Evolutionary conservation across 1,140 invertebrate genomes (phyloP), one percentile per base, ranked within the genome.

Genomic region (Drosophila tsacasi): DNA sequence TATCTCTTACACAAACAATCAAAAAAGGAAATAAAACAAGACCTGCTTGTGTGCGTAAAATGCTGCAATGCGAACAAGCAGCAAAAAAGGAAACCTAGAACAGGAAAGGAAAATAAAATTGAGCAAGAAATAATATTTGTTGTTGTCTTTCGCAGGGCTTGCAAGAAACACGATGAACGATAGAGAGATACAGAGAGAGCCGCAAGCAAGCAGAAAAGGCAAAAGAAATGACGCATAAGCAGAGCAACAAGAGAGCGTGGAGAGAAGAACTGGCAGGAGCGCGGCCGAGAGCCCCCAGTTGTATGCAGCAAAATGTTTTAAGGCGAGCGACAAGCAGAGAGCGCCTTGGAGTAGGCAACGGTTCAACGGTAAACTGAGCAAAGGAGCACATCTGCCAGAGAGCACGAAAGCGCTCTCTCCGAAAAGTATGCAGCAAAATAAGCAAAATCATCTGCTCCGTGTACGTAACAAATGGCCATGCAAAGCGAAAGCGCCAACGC

Each of bases 61-160:
- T 90, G 84, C 84, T 89, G 84, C 84, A 89, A 81, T 89, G 84
- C 60, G 74, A 84, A 78, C 65, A 68, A 84, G 63, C 58, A 65
- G 79, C 25, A 76, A 49, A 65, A 42, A 76, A 57, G 23, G 30
- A 58, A 76, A 21, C 6, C 32, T 39, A 55, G 55, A 37, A 40
- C 54, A 76, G 39, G 55, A 67, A 66, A 46, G 47, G 39, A 71
- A 76, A 76, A 76, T 77, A 77, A 77, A 77, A 73, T 60, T 79
- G 76, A 64, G 67, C 67, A 83, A 59, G 76, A 66, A 61, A 59
- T 79, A 72, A 55, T 72, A 78, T 46, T 79, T 79, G 64, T 87
- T 80, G 67, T 72, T 78, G 65, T 61, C 37, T 37, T 61, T 73
- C 44, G 50, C 58, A 47, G 44, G 63, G 44, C 72, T 87, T 68